Evolutionary conservation across 2,888 invertebrate genomes (phyloP).

Genomic region (Athalia circularis): DNA sequence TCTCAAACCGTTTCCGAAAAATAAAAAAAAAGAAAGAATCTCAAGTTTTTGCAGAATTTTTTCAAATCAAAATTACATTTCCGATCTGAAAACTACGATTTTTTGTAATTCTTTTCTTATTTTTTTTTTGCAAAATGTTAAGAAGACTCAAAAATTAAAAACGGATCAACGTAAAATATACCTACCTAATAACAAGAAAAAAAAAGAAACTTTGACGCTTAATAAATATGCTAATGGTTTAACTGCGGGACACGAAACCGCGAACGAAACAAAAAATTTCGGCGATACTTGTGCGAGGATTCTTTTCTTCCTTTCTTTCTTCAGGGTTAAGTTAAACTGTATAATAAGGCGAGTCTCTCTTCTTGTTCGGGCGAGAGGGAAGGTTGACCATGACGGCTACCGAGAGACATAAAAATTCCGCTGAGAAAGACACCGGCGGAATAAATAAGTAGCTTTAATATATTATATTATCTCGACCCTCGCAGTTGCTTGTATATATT

Average conservation of each 20-base stretch:
- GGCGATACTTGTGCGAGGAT: not conserved
- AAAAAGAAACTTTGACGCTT: slow-evolving; percentile 54
- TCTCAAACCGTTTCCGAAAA: no score
- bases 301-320: not conserved
- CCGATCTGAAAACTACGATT: no score
- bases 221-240: slow-evolving; percentile 64
- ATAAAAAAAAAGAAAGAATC: not conserved
- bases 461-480: not conserved
- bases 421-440: not conserved
- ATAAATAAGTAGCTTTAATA: not conserved
- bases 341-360: no score
- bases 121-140: not conserved
- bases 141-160: not conserved
- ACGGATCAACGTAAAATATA: not conserved
- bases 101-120: not conserved
- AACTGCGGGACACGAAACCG: not conserved
- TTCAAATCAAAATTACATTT: no score
- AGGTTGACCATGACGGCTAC: not conserved
- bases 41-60: no score
- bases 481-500: no score
- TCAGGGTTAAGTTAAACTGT: not conserved
- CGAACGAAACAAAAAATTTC: not conserved
- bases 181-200: slow-evolving; percentile 1
- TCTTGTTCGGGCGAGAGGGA: not conserved
- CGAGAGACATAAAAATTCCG: slow-evolving; percentile 19